Percentiles rank a stretch among this genome's conserved stretches.
Evolutionary conservation across 2,113 vertebrate species (phyloP).

Genomic region (Labeo rohita): DNA sequence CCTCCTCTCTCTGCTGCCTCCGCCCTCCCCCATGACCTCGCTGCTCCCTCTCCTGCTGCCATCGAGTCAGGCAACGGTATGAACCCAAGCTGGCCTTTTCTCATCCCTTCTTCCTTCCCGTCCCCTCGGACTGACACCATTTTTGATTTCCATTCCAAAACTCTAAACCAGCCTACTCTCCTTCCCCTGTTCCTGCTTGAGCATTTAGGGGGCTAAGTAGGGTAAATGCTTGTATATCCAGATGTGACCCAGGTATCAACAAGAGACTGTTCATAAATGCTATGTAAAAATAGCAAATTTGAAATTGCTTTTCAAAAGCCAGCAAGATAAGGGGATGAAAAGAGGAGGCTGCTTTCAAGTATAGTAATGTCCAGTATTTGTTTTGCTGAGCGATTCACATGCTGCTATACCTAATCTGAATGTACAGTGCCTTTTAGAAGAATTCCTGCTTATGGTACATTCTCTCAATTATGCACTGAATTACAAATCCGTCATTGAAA

Average conservation of each 20-base stretch:
- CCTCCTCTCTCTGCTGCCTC: constrained; percentile 78
- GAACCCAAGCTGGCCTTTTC: constrained; percentile 49
- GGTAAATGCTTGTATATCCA: neutral
- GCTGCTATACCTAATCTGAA: neutral
- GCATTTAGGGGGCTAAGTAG: neutral
- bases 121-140: constrained; percentile 46
- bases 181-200: constrained; percentile 8
- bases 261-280: neutral
- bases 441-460: neutral
- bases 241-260: neutral
- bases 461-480: neutral
- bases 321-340: constrained; percentile 4
- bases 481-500: neutral
- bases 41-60: constrained; percentile 79
- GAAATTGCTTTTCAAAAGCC: neutral
- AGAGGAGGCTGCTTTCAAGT: constrained; percentile 24
- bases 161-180: constrained; percentile 27
- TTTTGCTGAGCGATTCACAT: constrained; percentile 23
- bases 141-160: neutral
- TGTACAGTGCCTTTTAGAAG: neutral
- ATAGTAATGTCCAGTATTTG: neutral
- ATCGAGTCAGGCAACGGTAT: constrained; percentile 82
- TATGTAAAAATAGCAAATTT: neutral
- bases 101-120: constrained; percentile 28
- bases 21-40: constrained; percentile 78